Conservation (phyloP, 2,113 vertebrate genomes). For the Tringa solitaria region DNA sequence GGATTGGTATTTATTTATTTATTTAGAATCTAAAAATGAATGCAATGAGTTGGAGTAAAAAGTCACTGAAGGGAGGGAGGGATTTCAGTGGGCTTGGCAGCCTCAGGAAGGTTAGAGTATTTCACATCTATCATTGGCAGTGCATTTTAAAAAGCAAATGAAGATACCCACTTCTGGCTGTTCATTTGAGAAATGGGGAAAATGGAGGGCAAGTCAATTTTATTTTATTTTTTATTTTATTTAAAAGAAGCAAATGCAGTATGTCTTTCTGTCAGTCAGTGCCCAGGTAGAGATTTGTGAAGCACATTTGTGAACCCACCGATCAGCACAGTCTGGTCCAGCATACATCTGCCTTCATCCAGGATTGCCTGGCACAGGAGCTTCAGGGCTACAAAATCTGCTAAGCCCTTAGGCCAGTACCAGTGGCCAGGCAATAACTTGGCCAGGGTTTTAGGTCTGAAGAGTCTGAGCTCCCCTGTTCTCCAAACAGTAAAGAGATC, state of each 20-base stretch:
- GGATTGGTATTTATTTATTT: background rate
- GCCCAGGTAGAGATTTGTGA: background rate
- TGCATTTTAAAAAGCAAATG: background rate
- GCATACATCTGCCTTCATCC: background rate
- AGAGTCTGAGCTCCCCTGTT: background rate
- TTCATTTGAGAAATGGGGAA: background rate
- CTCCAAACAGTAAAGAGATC: background rate
- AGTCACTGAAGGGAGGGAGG: background rate
- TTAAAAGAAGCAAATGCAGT: background rate
- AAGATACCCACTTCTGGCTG: background rate
- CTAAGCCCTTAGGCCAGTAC: background rate
- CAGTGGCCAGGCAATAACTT: background rate
- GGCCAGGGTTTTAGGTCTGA: background rate
- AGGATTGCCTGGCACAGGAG: background rate
- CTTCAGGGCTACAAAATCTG: background rate
- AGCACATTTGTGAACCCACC: background rate
- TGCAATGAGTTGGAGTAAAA: background rate
- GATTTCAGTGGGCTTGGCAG: background rate
- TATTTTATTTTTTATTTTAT: no score
- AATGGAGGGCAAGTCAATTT: background rate
- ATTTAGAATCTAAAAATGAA: background rate
- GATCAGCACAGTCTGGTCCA: background rate
- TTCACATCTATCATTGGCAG: background rate
- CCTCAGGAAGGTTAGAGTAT: background rate
- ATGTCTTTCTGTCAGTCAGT: background rate